Conservation (phyloP, 23 tunicate genomes). For the Ciona savignyi region DNA sequence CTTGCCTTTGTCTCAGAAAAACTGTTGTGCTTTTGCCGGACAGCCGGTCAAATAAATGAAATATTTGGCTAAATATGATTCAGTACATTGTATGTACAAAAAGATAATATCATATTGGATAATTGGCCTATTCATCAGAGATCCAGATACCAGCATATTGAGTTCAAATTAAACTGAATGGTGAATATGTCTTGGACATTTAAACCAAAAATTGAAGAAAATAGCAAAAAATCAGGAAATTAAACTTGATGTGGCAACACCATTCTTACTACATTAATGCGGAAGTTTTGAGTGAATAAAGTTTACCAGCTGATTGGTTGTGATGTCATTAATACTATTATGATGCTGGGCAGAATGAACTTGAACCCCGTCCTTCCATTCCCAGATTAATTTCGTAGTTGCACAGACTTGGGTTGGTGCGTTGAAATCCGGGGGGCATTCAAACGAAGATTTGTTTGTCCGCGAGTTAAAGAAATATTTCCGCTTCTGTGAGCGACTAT, state of each 20-base stretch:
- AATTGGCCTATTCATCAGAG: too few relatives aligned
- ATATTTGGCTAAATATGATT: too few relatives aligned
- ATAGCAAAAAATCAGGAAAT: neutral
- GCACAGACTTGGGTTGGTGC: conserved; percentile 28
- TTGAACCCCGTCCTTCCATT: neutral
- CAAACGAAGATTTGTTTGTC: conserved; percentile 50
- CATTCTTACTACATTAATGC: too few relatives aligned
- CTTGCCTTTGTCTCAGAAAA: too few relatives aligned
- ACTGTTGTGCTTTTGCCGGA: too few relatives aligned
- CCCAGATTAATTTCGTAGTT: neutral
- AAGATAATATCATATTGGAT: too few relatives aligned
- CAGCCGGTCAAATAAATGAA: too few relatives aligned
- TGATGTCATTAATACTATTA: neutral
- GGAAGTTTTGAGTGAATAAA: neutral
- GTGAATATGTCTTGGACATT: too few relatives aligned
- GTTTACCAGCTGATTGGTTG: neutral
- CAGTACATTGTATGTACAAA: too few relatives aligned
- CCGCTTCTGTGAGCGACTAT: conserved; percentile 56
- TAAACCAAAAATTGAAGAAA: neutral
- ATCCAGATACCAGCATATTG: too few relatives aligned
- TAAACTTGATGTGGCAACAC: neutral
- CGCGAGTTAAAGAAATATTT: conserved; percentile 69
- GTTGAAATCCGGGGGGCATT: conserved; percentile 73
- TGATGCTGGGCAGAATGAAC: neutral
- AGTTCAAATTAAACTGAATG: too few relatives aligned